Conservation (phyloP, 2,888 invertebrate species). For the Eretmocerus hayati region DNA sequence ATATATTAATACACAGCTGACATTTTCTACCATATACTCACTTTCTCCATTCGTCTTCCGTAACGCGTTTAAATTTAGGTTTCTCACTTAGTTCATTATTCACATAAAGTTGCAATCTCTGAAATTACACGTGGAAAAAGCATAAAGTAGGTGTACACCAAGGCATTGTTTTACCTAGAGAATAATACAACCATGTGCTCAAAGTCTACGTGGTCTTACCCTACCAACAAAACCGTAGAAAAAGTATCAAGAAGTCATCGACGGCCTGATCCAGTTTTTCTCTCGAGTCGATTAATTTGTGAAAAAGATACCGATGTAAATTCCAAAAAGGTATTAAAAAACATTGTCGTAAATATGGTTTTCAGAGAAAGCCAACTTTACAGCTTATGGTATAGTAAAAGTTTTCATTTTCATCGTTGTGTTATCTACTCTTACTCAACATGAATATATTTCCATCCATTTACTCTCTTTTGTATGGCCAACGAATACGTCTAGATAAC, state of each 20-base stretch:
- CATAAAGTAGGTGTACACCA: too few species aligned
- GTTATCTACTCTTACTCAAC: slow-evolving; percentile 24
- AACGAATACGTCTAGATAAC: slow-evolving; percentile 44
- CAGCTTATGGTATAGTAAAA: slow-evolving; percentile 17
- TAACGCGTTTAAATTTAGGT: slow-evolving; percentile 20
- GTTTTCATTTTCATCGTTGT: slow-evolving; percentile 23
- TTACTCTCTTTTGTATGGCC: slow-evolving; percentile 45
- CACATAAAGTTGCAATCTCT: slow-evolving; percentile 31
- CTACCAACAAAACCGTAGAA: too few species aligned
- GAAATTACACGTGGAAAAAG: slow-evolving; percentile 27
- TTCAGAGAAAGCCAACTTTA: slow-evolving; percentile 36
- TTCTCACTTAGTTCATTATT: slow-evolving; percentile 13
- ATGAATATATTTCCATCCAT: slow-evolving; percentile 32
- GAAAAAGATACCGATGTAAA: not conserved
- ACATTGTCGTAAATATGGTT: slow-evolving; percentile 26
- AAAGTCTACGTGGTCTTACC: too few species aligned
- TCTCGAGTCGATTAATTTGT: not conserved
- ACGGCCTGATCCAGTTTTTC: too few species aligned
- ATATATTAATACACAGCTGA: slow-evolving; percentile 29
- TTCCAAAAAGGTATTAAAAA: slow-evolving; percentile 6
- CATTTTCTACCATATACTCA: slow-evolving; percentile 8
- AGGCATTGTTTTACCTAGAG: too few species aligned
- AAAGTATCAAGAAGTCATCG: slow-evolving; percentile 3
- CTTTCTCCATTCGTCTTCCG: slow-evolving; percentile 9
- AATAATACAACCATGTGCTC: too few species aligned